A percentile compares a stretch with the other conserved stretches of the same genome.
phyloP scores from a whole-genome alignment of 1,140 invertebrate genomes.

The Pseudobourletiella spinata region DNA sequence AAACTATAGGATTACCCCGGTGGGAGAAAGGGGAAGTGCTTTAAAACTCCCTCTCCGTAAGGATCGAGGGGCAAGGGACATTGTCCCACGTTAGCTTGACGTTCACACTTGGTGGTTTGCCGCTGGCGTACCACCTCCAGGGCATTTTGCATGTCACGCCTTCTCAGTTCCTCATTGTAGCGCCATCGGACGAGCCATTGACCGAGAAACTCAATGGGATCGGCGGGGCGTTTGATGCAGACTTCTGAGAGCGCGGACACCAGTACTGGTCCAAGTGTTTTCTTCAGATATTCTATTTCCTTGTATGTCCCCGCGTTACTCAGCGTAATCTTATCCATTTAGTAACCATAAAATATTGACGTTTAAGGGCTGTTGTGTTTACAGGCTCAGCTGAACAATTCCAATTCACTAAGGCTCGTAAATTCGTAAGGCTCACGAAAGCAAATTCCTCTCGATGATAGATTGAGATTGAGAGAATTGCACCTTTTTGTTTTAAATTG shows the following conservation, averaged over 20 bases:
- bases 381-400: too few species aligned
- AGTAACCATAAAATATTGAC: not conserved
- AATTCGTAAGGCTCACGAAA: too few species aligned
- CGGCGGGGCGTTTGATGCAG: slow-evolving; percentile 29
- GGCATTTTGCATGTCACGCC: slow-evolving; percentile 31
- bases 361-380: too few species aligned
- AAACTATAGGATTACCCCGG: slow-evolving; percentile 24
- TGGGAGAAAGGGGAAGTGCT: slow-evolving; percentile 8
- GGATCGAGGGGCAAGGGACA: not conserved
- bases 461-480: too few species aligned
- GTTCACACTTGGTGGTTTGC: slow-evolving; percentile 11
- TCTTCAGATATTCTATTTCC: slow-evolving; percentile 34
- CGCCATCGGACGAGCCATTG: slow-evolving; percentile 35
- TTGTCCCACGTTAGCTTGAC: not conserved
- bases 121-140: slow-evolving; percentile 23
- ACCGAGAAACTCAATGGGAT: slow-evolving; percentile 34
- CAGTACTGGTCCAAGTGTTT: slow-evolving; percentile 31
- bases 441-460: too few species aligned
- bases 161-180: slow-evolving; percentile 35
- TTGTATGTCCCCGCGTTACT: slow-evolving; percentile 17
- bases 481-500: too few species aligned
- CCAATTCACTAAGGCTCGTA: too few species aligned
- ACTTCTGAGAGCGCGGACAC: slow-evolving; percentile 34
- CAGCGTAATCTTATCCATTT: not conserved
- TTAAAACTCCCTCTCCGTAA: slow-evolving; percentile 14